These are phyloP conservation scores for Lamprologus speciosus DNA, from an alignment of 2,113 vertebrate genomes.

Conservation along the genomic window DNA sequence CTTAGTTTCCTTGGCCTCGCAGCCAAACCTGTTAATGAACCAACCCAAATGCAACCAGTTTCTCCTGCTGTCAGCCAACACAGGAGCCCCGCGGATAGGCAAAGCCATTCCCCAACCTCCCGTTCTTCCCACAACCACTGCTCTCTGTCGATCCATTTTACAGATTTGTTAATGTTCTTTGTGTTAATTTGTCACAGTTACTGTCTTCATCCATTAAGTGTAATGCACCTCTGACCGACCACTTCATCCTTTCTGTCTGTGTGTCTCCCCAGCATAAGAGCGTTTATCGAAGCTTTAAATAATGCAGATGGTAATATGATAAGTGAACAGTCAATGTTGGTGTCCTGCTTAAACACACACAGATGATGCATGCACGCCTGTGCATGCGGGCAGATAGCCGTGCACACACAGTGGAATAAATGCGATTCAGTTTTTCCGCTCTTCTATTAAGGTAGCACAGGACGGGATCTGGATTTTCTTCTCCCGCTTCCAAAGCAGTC, in stretches of 20 bases:
- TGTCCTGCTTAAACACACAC: conserved; percentile 47
- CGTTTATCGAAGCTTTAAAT: conserved; percentile 66
- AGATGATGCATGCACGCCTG: not conserved
- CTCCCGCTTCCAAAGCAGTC: conserved; percentile 31
- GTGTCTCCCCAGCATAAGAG: conserved; percentile 30
- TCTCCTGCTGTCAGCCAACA: not conserved
- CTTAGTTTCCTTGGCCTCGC: not conserved
- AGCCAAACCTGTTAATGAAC: conserved; percentile 24
- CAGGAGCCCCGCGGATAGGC: not conserved
- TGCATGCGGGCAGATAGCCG: not conserved
- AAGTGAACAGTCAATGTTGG: conserved; percentile 53
- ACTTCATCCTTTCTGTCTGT: conserved; percentile 1
- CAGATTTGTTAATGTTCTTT: not conserved
- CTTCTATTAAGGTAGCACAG: conserved; percentile 4
- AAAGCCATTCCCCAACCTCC: not conserved
- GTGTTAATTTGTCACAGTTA: not conserved
- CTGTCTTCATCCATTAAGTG: not conserved
- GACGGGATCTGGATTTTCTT: conserved; percentile 27
- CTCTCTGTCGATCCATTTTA: not conserved
- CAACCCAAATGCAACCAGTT: not conserved
- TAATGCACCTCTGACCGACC: not conserved
- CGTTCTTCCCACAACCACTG: not conserved
- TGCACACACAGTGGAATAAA: not conserved
- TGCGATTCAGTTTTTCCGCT: not conserved
- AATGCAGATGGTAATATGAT: conserved; percentile 71